Conservation (phyloP, 2,888 invertebrate species). For the Stenoptilia bipunctidactyla region DNA sequence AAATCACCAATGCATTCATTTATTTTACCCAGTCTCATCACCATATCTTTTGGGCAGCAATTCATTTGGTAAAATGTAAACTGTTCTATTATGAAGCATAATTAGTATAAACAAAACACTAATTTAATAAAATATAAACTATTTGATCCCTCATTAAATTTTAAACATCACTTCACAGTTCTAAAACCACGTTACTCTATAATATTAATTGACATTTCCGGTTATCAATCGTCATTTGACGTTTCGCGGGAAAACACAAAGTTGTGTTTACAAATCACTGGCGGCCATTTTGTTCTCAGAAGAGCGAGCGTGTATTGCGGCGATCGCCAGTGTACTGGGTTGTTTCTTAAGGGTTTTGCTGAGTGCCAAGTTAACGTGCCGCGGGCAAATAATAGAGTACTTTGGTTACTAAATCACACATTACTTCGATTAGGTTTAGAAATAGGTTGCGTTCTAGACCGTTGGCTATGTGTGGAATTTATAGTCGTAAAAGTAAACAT, state of each 20-base stretch:
- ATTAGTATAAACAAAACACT: constrained; percentile 12
- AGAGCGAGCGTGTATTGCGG: constrained; percentile 33
- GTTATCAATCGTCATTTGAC: constrained; percentile 15
- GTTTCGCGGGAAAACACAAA: no score
- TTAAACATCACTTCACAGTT: neutral
- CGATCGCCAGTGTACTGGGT: constrained; percentile 44
- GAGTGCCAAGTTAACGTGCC: constrained; percentile 40
- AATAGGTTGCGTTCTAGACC: no score
- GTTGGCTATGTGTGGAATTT: no score
- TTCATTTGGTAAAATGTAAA: constrained; percentile 62
- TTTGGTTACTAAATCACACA: no score
- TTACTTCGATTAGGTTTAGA: no score
- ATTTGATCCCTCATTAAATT: neutral
- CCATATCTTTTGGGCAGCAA: constrained; percentile 58
- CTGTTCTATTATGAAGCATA: constrained; percentile 61
- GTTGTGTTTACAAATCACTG: constrained; percentile 18
- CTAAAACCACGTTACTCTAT: neutral
- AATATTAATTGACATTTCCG: constrained; percentile 3
- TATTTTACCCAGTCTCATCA: constrained; percentile 47
- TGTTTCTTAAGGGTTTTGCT: constrained; percentile 49
- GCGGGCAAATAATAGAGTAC: no score
- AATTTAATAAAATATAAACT: no score
- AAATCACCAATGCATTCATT: no score
- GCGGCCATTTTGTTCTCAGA: constrained; percentile 28
- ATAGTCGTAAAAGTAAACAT: no score